phyloP scores from a whole-genome alignment of 1,140 invertebrate species.

The Coenobita brevimanus region DNA sequence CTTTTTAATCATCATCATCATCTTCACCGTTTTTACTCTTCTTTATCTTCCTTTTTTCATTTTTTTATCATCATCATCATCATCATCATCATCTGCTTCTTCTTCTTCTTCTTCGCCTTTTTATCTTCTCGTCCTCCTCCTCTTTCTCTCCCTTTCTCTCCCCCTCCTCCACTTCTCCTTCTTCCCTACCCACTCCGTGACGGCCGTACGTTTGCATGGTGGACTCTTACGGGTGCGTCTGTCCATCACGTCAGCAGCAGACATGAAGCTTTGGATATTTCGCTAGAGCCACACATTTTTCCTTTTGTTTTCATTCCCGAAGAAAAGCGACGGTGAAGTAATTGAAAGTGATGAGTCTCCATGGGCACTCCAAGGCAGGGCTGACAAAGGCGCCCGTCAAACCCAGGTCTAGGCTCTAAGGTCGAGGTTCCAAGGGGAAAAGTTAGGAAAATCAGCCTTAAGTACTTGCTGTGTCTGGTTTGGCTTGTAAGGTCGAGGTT shows the following conservation, averaged over 20 bases:
- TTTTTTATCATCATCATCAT: no score
- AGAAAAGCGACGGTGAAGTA: slow-evolving; percentile 47
- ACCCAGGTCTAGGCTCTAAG: not conserved
- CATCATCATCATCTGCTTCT: no score
- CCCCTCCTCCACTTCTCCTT: no score
- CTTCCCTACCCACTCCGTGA: no score
- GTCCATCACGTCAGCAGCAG: slow-evolving; percentile 24
- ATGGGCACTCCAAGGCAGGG: slow-evolving; percentile 39
- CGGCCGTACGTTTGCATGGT: slow-evolving; percentile 52
- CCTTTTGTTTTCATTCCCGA: slow-evolving; percentile 49
- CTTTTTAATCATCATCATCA: no score
- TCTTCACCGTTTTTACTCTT: no score
- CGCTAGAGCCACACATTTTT: slow-evolving; percentile 35
- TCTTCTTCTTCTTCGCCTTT: no score
- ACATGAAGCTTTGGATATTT: slow-evolving; percentile 45
- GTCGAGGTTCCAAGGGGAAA: not conserved
- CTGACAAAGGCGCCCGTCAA: slow-evolving; percentile 4
- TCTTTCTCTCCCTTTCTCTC: no score
- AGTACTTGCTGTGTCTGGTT: not conserved
- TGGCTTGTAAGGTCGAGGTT: not conserved
- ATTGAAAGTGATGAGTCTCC: slow-evolving; percentile 58
- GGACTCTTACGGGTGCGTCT: slow-evolving; percentile 30
- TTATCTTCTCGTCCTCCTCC: no score
- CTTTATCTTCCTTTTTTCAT: no score
- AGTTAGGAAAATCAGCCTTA: slow-evolving; percentile 19